phyloP scores from a whole-genome alignment of 1,140 invertebrate genomes.

The Lepeophtheirus salmonis region DNA sequence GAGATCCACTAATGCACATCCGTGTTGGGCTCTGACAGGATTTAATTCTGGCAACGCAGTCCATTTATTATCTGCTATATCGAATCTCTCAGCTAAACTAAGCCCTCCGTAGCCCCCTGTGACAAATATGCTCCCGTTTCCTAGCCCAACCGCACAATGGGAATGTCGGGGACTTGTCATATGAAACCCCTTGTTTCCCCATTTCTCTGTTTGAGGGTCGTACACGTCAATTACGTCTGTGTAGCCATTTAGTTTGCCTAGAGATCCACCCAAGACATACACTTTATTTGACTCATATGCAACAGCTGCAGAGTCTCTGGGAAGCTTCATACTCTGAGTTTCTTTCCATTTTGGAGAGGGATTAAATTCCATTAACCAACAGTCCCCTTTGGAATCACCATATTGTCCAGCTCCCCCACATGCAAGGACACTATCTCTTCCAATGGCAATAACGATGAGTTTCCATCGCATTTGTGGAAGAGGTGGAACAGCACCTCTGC shows the following conservation, averaged over 20 bases:
- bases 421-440: conserved; percentile 6
- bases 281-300: not conserved
- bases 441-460: not conserved
- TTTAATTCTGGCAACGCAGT: conserved; percentile 2
- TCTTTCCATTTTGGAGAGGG: not conserved
- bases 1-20: conserved; percentile 11
- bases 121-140: conserved; percentile 8
- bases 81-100: not conserved
- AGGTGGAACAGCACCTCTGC: conserved; percentile 7
- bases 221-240: conserved; percentile 9
- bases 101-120: conserved; percentile 15
- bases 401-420: conserved; percentile 9
- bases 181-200: not conserved
- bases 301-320: conserved; percentile 12
- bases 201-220: not conserved
- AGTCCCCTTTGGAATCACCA: conserved; percentile 12
- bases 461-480: conserved; percentile 12
- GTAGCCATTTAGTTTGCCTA: conserved; percentile 10
- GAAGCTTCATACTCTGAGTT: not conserved
- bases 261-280: conserved; percentile 2
- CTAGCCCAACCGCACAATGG: conserved; percentile 14
- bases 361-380: conserved; percentile 9
- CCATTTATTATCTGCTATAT: conserved; percentile 8
- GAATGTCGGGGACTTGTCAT: not conserved
- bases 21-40: conserved; percentile 13